Evolutionary conservation across 2,888 invertebrate species (phyloP).

Genomic region (Elegia similella): DNA sequence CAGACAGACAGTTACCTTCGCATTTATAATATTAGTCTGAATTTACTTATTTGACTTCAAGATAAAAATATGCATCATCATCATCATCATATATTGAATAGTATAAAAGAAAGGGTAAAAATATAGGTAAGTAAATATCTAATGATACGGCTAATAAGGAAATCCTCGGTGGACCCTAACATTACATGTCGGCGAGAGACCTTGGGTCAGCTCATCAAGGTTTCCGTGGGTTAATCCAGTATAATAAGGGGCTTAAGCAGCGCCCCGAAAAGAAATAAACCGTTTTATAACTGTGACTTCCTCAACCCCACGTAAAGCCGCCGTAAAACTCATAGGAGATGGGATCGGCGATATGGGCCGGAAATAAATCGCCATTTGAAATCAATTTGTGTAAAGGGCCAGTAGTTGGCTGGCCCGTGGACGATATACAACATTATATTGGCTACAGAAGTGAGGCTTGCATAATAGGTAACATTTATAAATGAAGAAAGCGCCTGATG

Average conservation of each 20-base stretch:
- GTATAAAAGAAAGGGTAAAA: no score
- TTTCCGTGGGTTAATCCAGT: conserved; percentile 54
- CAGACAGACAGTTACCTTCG: no score
- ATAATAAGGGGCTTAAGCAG: conserved; percentile 65
- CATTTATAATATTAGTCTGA: no score
- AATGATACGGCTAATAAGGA: conserved; percentile 6
- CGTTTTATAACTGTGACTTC: conserved; percentile 77
- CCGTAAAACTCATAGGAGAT: conserved; percentile 79
- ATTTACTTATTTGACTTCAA: no score
- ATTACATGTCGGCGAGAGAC: conserved; percentile 12
- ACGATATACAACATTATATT: conserved; percentile 27
- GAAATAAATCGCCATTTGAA: conserved; percentile 82
- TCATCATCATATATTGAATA: no score
- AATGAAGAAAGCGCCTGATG: no score
- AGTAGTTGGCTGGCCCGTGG: conserved; percentile 62
- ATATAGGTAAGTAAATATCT: conserved; percentile 1
- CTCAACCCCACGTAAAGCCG: conserved; percentile 75
- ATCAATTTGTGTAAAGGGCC: conserved; percentile 80
- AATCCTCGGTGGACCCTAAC: conserved; percentile 12
- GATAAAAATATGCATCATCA: no score
- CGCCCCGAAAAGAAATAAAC: conserved; percentile 75
- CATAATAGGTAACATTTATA: no score
- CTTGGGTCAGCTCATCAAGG: conserved; percentile 37
- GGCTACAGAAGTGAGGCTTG: neutral
- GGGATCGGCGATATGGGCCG: conserved; percentile 78